Evolutionary conservation across 1,140 invertebrate species (phyloP), one percentile per base, ranked within the genome.

Genomic region (Zophobas atratus): DNA sequence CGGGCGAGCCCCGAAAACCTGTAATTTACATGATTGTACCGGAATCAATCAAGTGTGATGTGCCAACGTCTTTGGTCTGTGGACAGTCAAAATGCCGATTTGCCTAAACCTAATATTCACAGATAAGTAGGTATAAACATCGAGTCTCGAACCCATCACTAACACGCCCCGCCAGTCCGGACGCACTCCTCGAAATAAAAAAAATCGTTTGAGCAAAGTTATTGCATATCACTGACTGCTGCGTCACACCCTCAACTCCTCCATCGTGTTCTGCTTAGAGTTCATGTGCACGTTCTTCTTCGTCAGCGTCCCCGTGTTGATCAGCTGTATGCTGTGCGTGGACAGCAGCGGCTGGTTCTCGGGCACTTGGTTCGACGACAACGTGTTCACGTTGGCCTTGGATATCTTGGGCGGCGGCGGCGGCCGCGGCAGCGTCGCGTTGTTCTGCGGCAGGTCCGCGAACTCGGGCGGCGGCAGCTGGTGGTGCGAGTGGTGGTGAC

Each of bases 191-290:
- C 51, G 51, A 72, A 43, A 43, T 74, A 79, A 75, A 60, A 77
- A 81, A 79, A 63, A 81, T 74, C 72, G 80, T 82, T 81, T 83
- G 80, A 80, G 79, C 80, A 81, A 81, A 81, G 77, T 79, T 77
- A 81, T 79, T 78, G 78, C 76, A 77, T 75, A 84, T 80, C 75
- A 80, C 80, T 76, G 78, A 46, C 79, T 75, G 41, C 48, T 76
- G 35, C 91, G 93, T 94, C 93, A 94, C 92, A 94, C 93, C 72
- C 93, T 87, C 86, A 94, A 85, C 87, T 94, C 93, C 86, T 94
- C 93, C 92, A 94, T 93, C 84, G 89, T 90, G 85, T 87, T 92
- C 79, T 89, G 90, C 86, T 89, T 92, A 48, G 88, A 88, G 86
- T 89, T 92, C 85, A 88, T 75, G 82, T 89, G 90, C 20, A 88